Evolutionary conservation across 2,113 vertebrate genomes (phyloP).

Genomic region (Chaetura pelagica): DNA sequence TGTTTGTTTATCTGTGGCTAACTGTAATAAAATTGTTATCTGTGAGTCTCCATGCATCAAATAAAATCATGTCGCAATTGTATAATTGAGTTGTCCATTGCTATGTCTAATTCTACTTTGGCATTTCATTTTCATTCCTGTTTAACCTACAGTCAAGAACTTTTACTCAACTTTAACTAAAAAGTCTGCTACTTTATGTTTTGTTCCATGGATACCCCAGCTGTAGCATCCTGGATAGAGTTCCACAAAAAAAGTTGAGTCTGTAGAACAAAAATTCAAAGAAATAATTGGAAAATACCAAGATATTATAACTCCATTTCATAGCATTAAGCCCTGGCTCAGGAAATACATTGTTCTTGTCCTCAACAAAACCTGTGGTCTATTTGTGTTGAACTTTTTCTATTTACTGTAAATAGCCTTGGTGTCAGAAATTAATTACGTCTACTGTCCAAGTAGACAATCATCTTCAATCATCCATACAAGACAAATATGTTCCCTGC

Average conservation of each 20-base stretch:
- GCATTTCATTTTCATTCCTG: background rate
- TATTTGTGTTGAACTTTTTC: conserved; percentile 1
- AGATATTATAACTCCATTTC: background rate
- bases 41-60: background rate
- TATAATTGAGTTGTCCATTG: background rate
- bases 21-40: background rate
- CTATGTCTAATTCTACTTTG: background rate
- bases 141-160: background rate
- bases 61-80: background rate
- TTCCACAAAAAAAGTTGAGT: background rate
- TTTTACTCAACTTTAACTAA: background rate
- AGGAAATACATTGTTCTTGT: background rate
- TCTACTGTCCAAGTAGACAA: conserved; percentile 45
- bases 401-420: conserved; percentile 17
- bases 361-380: background rate
- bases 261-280: background rate
- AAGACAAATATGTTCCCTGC: conserved; percentile 8
- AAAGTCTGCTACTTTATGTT: background rate
- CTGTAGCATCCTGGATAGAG: background rate
- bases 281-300: background rate
- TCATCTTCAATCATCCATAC: conserved; percentile 23
- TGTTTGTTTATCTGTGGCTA: background rate
- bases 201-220: background rate
- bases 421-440: conserved; percentile 38
- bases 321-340: background rate